phyloP scores from a whole-genome alignment of 2,888 invertebrate genomes.

The Tetragnatha montana region DNA sequence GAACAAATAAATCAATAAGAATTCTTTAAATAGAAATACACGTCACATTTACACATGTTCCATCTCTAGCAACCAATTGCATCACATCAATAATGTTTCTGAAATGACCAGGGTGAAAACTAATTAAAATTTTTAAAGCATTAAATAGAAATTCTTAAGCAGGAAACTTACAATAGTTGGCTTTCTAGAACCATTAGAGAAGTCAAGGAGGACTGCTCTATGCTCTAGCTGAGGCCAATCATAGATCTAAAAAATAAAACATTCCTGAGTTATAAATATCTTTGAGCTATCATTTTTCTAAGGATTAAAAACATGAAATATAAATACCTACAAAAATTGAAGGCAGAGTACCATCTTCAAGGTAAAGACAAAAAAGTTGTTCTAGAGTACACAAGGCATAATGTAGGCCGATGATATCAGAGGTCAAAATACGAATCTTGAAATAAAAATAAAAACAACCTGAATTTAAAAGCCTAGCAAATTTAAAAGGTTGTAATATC shows the following conservation, averaged over 20 bases:
- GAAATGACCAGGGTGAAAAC: too few relatives aligned
- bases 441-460: slow-evolving; percentile 5
- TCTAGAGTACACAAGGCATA: slow-evolving; percentile 80
- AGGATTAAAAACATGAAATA: slow-evolving; percentile 49
- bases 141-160: too few relatives aligned
- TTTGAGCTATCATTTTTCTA: not conserved
- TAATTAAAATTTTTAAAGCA: too few relatives aligned
- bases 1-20: too few relatives aligned
- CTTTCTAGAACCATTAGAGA: slow-evolving; percentile 79
- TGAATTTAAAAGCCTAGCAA: too few relatives aligned
- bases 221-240: slow-evolving; percentile 80
- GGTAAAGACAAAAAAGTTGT: slow-evolving; percentile 79
- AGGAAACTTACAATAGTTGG: slow-evolving; percentile 77
- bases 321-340: slow-evolving; percentile 73
- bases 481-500: too few relatives aligned
- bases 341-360: slow-evolving; percentile 74
- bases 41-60: too few relatives aligned
- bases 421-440: slow-evolving; percentile 79
- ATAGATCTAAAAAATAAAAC: slow-evolving; percentile 76
- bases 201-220: slow-evolving; percentile 80
- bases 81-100: too few relatives aligned
- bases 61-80: too few relatives aligned
- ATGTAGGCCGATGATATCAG: slow-evolving; percentile 79
- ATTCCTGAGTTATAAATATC: not conserved
- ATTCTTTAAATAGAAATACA: too few relatives aligned